These are phyloP conservation scores for Merodon equestris DNA, from an alignment of 2,888 invertebrate genomes.

Conservation along the genomic window DNA sequence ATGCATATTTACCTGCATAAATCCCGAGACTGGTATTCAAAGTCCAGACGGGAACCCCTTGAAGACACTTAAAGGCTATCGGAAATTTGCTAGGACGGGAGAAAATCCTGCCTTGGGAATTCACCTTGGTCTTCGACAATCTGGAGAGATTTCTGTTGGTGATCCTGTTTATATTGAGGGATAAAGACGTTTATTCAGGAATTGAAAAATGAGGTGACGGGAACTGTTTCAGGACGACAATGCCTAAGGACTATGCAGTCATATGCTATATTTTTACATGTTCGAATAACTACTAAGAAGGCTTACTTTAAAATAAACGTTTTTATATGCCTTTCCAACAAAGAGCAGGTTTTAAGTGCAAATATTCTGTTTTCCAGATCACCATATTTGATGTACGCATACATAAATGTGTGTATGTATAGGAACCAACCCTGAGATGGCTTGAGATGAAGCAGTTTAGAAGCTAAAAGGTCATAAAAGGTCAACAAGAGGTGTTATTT, in stretches of 20 bases:
- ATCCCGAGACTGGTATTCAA: constrained; percentile 84
- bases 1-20: constrained; percentile 84
- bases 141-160: constrained; percentile 77
- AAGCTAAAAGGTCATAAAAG: too few relatives aligned
- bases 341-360: too few relatives aligned
- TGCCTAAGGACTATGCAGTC: neutral
- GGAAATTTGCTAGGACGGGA: constrained; percentile 76
- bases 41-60: constrained; percentile 82
- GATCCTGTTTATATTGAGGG: constrained; percentile 78
- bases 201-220: neutral
- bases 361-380: too few relatives aligned
- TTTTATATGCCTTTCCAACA: too few relatives aligned
- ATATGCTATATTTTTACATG: too few relatives aligned
- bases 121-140: constrained; percentile 78
- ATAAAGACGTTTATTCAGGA: constrained; percentile 49
- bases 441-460: too few relatives aligned
- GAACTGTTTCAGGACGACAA: constrained; percentile 13
- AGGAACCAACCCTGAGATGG: too few relatives aligned
- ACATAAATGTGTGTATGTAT: too few relatives aligned
- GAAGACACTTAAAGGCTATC: constrained; percentile 82
- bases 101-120: constrained; percentile 79
- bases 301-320: too few relatives aligned
- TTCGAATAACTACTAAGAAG: too few relatives aligned
- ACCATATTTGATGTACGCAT: too few relatives aligned
- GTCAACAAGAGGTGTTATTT: too few relatives aligned